Evolutionary conservation across 1,140 invertebrate species (phyloP), one percentile per base, ranked within the genome.

Genomic region (Meloidogyne floridensis): DNA sequence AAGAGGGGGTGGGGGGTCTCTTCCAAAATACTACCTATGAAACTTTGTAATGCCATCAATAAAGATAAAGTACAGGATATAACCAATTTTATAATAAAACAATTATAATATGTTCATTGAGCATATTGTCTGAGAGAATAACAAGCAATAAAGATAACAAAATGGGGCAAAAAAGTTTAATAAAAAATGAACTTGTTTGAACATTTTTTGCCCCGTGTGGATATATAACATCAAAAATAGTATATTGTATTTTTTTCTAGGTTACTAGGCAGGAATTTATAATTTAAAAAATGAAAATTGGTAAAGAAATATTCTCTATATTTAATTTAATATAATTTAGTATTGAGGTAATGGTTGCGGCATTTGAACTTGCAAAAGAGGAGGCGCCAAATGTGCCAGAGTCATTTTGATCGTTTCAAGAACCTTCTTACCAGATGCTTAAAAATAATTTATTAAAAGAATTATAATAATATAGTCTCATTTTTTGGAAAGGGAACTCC

Each of bases 361-460:
- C 59, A 65, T 65, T n/a, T 65, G 59, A 65, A 65, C n/a, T n/a
- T 65, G 59, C n/a, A 65, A 65, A 65, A 65, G 59, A 65, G 59
- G 59, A 65, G 59, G 59, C 4, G 59, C 59, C 59, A 65, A 65
- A 65, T n/a, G 59, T n/a, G 59, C 59, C n/a, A 65, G n/a, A 65
- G 59, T 65, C 59, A 65, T n/a, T 2, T 65, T 65, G 15, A 65
- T 65, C 1, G 59, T 65, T n/a, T 65, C 59, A 65, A 65, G 59
- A 4, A 65, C 59, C 6, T 65, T 65, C 59, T 65, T 65, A n/a
- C 59, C 59, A 65, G 59, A 65, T 5, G 59, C 59, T 65, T 65
- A 13, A 65, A 65, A 65, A 65, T 65, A 11, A 54, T 54, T 54
- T 11, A 32, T 32, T 32, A 32, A 32, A 32, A 32, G 32, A 51